Evolutionary conservation across 1,140 invertebrate species (phyloP), one percentile per base, ranked within the genome.

Genomic region (Pseudomyrmex gracilis): DNA sequence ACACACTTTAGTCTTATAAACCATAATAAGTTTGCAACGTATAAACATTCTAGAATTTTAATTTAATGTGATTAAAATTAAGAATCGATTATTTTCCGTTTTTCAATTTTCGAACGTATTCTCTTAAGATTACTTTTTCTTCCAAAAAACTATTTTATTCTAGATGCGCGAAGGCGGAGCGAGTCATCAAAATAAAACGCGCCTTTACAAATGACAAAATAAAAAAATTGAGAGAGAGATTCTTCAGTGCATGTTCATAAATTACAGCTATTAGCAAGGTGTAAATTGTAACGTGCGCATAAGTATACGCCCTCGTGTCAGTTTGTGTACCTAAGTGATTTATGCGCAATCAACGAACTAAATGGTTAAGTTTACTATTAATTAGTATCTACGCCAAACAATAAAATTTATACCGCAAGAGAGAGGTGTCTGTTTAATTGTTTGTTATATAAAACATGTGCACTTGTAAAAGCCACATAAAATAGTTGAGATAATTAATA

Each of bases 361-460:
- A 85, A 85, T 82, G 70, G 83, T 67, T 68, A 74, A 17, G 76
- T 87, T 87, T 87, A 60, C 66, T 80, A 61, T 58, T 74, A 87
- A 87, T 85, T 85, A 82, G 20, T 63, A 63, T 82, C 82, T 5
- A 77, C 73, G 82, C 74, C 82, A 63, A 77, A 83, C 22, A 76
- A 12, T 68, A 51, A 58, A 68, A 88, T 84, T 84, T 84, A 85
- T 51, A 61, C 58, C 43, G 34, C 63, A 34, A 34, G 34, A 34
- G 34, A 34, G 55, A 34, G 51, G 55, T 34, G 34, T 43, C 60
- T 68, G 84, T 67, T 70, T 86, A 87, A 77, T 73, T 87, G 71
- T 88, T 87, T 77, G 86, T 60, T 8, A 53, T 66, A 74, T 34
- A 34, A 34, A 34, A 34, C 34, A 34, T 34, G 34, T 34, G 77